These are phyloP conservation scores for Psilanteris sp. DNA, from an alignment of 1,140 invertebrate genomes.

Conservation along the genomic window DNA sequence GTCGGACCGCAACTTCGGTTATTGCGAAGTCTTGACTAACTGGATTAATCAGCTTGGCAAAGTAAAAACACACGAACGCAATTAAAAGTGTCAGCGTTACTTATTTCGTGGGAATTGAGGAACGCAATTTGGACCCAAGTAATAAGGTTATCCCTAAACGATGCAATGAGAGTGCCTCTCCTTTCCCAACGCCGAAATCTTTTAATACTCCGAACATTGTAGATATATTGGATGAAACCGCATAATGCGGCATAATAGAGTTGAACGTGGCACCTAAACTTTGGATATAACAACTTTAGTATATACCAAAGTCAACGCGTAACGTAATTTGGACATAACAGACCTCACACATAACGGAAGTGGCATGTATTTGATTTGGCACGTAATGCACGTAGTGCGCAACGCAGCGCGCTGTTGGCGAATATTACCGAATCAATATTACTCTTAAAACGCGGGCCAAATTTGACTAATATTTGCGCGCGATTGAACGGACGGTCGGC, in stretches of 20 bases:
- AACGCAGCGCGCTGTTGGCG: not conserved
- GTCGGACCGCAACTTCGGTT: conserved; percentile 14
- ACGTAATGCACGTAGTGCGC: conserved; percentile 36
- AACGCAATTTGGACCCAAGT: conserved; percentile 30
- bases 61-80: conserved; percentile 30
- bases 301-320: conserved; percentile 50
- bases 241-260: conserved; percentile 54
- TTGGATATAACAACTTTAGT: conserved; percentile 53
- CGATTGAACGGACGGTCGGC: not conserved
- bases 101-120: conserved; percentile 29
- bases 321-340: conserved; percentile 61
- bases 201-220: conserved; percentile 50
- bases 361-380: conserved; percentile 55
- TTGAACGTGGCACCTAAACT: conserved; percentile 54
- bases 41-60: conserved; percentile 29
- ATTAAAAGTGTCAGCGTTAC: conserved; percentile 26
- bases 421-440: conserved; percentile 44
- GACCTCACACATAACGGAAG: conserved; percentile 45
- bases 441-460: conserved; percentile 9
- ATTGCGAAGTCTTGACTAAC: conserved; percentile 14
- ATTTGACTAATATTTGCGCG: conserved; percentile 23
- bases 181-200: conserved; percentile 30
- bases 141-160: not conserved
- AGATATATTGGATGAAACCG: conserved; percentile 49
- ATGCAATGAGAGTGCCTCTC: not conserved